phyloP scores from a whole-genome alignment of 2,797 vertebrate genomes.

The Esox lucius region DNA sequence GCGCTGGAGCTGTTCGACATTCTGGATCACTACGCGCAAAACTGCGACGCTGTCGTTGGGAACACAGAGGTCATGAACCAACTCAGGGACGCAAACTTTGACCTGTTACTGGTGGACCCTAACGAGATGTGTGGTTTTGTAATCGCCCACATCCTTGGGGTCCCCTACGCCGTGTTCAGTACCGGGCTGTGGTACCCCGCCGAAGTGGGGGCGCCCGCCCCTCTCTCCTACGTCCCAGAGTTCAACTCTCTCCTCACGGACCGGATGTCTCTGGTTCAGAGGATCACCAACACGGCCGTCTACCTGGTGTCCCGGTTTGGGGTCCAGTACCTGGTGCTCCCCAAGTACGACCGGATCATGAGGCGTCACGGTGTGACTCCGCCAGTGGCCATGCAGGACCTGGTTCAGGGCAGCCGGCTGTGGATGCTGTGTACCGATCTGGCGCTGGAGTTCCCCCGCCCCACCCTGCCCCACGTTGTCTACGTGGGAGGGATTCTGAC shows the following conservation, averaged over 20 bases:
- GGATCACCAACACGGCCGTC: conserved; percentile 88
- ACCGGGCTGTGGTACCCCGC: conserved; percentile 98
- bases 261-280: conserved; percentile 88
- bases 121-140: conserved; percentile 99
- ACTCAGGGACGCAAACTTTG: conserved; percentile 88
- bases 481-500: conserved; percentile 98
- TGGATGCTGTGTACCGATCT: conserved; percentile 99
- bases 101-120: conserved; percentile 95
- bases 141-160: conserved; percentile 90
- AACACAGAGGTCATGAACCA: conserved; percentile 81
- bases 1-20: conserved; percentile 95
- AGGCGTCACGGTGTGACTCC: conserved; percentile 86
- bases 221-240: conserved; percentile 94
- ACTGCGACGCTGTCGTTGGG: conserved; percentile 94
- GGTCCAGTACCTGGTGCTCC: conserved; percentile 90
- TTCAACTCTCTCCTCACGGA: conserved; percentile 98
- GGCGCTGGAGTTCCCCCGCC: conserved; percentile 95
- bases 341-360: conserved; percentile 97
- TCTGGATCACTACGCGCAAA: conserved; percentile 94
- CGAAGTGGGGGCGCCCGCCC: conserved; percentile 94
- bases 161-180: conserved; percentile 94
- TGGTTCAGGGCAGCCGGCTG: conserved; percentile 91
- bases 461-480: conserved; percentile 95
- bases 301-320: conserved; percentile 93
- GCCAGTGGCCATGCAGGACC: conserved; percentile 87